These are phyloP conservation scores for Ephestia elutella DNA, from an alignment of 1,140 invertebrate genomes.

Conservation along the genomic window DNA sequence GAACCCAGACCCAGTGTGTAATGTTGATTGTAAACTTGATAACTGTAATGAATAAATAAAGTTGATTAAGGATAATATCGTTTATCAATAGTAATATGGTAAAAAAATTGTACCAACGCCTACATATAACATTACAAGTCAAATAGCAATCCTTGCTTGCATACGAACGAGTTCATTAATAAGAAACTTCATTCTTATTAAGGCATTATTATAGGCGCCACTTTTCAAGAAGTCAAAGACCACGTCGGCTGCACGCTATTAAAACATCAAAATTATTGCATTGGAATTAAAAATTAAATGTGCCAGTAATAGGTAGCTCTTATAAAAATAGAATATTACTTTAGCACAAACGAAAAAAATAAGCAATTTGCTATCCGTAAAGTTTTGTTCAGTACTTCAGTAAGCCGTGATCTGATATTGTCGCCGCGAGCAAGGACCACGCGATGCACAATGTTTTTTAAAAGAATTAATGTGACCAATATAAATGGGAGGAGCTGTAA, in stretches of 20 bases:
- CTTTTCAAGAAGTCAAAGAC: not conserved
- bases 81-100: not conserved
- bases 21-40: no score
- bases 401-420: not conserved
- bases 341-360: no score
- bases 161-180: conserved; percentile 31
- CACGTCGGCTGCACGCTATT: conserved; percentile 11
- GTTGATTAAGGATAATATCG: no score
- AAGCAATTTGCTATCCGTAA: no score
- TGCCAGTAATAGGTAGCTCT: no score
- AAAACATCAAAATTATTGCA: no score
- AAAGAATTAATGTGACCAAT: conserved; percentile 33
- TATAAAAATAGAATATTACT: no score
- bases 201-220: no score
- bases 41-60: no score
- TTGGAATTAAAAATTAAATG: no score
- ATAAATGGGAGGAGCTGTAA: conserved; percentile 50
- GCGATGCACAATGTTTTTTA: conserved; percentile 35
- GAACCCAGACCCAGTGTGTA: no score
- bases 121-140: conserved; percentile 37
- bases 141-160: conserved; percentile 19
- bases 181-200: conserved; percentile 13
- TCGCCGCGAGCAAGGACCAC: not conserved
- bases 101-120: conserved; percentile 28
- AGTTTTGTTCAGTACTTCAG: no score